Evolutionary conservation across 2,113 vertebrate species (phyloP).

Genomic region (Platichthys stellatus): DNA sequence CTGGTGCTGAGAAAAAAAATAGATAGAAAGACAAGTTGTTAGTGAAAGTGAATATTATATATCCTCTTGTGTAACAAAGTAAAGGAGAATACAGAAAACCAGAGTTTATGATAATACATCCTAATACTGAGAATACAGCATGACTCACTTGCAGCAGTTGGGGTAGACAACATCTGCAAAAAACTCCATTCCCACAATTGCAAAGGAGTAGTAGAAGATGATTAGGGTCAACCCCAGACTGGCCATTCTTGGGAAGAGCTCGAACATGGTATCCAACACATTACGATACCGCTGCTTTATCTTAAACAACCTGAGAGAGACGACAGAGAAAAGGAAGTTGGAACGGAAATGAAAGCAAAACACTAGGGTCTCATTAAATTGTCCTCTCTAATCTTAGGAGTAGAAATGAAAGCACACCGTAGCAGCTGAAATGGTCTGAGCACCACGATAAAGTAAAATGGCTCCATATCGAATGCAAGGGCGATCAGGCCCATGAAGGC

Average conservation of each 20-base stretch:
- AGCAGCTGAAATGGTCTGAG: constrained; percentile 94
- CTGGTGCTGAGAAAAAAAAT: constrained; percentile 82
- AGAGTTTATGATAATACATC: neutral
- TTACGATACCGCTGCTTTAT: constrained; percentile 95
- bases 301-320: constrained; percentile 89
- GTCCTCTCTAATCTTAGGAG: neutral
- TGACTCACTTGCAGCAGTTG: constrained; percentile 97
- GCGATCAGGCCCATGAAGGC: constrained; percentile 95
- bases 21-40: neutral
- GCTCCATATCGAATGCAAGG: constrained; percentile 92
- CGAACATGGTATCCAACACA: constrained; percentile 98
- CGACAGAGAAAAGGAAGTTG: neutral
- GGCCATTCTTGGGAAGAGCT: constrained; percentile 96
- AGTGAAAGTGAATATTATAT: neutral
- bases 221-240: constrained; percentile 96
- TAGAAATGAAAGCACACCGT: constrained; percentile 77
- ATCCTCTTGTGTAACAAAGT: neutral
- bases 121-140: neutral
- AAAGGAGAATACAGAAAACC: neutral
- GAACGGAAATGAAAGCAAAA: neutral
- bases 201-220: constrained; percentile 98
- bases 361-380: neutral
- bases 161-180: constrained; percentile 91
- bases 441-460: constrained; percentile 97
- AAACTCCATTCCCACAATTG: constrained; percentile 99